These are phyloP conservation scores for Amphiura filiformis DNA, from an alignment of 35 echinoderm and acorn worm genomes.

Conservation along the genomic window DNA sequence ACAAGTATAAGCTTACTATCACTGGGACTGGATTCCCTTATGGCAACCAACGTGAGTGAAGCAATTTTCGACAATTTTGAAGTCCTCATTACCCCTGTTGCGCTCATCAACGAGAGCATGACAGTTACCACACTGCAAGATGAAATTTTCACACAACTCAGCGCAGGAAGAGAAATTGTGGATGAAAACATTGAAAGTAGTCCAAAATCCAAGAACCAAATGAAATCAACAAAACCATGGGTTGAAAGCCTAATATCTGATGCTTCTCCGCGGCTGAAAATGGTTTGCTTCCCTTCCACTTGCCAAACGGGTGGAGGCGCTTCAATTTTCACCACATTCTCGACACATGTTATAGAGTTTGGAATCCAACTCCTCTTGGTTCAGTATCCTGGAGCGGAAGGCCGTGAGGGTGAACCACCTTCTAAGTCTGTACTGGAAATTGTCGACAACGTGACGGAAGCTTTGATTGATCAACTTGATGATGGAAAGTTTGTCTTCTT, in stretches of 20 bases:
- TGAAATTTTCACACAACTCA: neutral
- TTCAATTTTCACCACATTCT: constrained; percentile 12
- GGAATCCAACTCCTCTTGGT: constrained; percentile 33
- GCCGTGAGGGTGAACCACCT: constrained; percentile 31
- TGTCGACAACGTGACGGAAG: neutral
- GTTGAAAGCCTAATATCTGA: neutral
- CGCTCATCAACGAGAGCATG: constrained; percentile 24
- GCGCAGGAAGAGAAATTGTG: neutral
- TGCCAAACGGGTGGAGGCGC: constrained; percentile 30
- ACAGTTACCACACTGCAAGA: neutral
- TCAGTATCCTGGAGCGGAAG: constrained; percentile 44
- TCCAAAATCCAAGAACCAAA: too few species aligned
- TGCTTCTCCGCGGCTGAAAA: neutral
- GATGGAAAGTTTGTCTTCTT: constrained; percentile 25
- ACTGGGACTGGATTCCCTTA: constrained; percentile 35
- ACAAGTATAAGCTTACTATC: constrained; percentile 2
- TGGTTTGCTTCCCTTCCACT: constrained; percentile 26
- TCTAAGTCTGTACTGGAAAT: constrained; percentile 3
- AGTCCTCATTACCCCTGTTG: constrained; percentile 11
- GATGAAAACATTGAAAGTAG: neutral
- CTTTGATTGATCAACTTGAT: neutral
- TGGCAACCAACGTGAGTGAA: constrained; percentile 23
- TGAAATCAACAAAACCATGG: neutral
- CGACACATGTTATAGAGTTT: neutral
- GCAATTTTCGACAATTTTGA: constrained; percentile 5